Evolutionary conservation across 2,888 invertebrate genomes (phyloP).

Genomic region (Idaea dimidiata): DNA sequence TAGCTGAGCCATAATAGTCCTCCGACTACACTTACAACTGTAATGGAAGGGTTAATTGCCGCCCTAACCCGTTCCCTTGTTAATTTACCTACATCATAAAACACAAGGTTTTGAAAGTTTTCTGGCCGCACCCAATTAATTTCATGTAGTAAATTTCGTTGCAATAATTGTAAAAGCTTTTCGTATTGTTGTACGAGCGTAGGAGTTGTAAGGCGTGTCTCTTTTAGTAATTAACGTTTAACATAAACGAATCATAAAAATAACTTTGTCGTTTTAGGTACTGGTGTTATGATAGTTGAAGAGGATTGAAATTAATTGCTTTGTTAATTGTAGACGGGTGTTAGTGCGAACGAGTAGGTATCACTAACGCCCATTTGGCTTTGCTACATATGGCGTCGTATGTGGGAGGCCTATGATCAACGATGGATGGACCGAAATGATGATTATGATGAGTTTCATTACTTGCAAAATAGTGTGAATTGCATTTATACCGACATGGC

Average conservation of each 20-base stretch:
- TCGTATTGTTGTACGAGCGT: background rate
- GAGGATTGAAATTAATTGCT: background rate
- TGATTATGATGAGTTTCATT: too few relatives aligned
- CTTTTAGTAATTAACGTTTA: background rate
- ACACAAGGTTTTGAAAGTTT: conserved; percentile 6
- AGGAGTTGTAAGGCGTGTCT: background rate
- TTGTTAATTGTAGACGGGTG: background rate
- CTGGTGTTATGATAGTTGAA: background rate
- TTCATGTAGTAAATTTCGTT: conserved; percentile 10
- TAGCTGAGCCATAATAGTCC: background rate
- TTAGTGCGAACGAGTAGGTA: background rate
- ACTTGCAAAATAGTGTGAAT: too few relatives aligned
- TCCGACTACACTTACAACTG: background rate
- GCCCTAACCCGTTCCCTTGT: background rate
- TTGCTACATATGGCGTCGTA: too few relatives aligned
- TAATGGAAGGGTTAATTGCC: background rate
- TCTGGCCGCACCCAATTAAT: conserved; percentile 12
- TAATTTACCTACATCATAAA: background rate
- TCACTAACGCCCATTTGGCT: too few relatives aligned
- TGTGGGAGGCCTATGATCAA: too few relatives aligned
- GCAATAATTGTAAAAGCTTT: conserved; percentile 18
- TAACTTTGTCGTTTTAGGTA: background rate
- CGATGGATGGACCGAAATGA: too few relatives aligned
- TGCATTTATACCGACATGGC: too few relatives aligned
- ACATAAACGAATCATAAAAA: background rate